Conservation (phyloP, 1,140 invertebrate genomes). For the Cyclina sinensis region DNA sequence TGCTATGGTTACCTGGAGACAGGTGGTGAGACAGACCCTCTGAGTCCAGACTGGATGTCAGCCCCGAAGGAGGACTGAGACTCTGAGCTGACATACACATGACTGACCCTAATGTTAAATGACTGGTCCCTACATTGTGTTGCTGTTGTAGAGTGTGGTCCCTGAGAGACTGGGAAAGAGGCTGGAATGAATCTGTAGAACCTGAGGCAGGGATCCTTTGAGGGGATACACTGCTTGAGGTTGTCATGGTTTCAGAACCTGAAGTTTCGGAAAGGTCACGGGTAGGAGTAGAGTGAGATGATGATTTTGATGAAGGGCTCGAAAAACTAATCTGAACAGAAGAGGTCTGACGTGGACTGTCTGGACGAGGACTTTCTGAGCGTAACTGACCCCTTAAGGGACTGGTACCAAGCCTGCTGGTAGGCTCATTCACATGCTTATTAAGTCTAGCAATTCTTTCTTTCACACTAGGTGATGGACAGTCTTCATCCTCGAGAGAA, state of each 20-base stretch:
- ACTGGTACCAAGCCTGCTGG: neutral
- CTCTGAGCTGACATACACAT: neutral
- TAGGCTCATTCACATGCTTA: constrained; percentile 26
- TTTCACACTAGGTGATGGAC: constrained; percentile 64
- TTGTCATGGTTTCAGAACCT: constrained; percentile 13
- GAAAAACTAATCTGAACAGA: constrained; percentile 40
- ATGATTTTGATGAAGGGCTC: neutral
- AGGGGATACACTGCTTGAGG: neutral
- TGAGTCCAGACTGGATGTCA: constrained; percentile 32
- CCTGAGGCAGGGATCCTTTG: neutral
- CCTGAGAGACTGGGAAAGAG: neutral
- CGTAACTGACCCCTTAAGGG: neutral
- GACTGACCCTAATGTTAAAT: neutral
- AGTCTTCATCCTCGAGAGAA: constrained; percentile 27
- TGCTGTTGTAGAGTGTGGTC: neutral
- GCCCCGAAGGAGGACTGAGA: constrained; percentile 8
- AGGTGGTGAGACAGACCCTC: constrained; percentile 26
- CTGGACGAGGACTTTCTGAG: constrained; percentile 5
- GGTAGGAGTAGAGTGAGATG: neutral
- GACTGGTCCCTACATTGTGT: neutral
- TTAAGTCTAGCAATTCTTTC: constrained; percentile 61
- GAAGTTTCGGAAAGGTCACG: neutral
- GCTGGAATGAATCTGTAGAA: neutral
- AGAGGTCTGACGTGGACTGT: constrained; percentile 19
- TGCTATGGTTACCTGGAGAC: constrained; percentile 62